Conservation (phyloP, 2,797 vertebrate genomes). For the Masticophis lateralis region DNA sequence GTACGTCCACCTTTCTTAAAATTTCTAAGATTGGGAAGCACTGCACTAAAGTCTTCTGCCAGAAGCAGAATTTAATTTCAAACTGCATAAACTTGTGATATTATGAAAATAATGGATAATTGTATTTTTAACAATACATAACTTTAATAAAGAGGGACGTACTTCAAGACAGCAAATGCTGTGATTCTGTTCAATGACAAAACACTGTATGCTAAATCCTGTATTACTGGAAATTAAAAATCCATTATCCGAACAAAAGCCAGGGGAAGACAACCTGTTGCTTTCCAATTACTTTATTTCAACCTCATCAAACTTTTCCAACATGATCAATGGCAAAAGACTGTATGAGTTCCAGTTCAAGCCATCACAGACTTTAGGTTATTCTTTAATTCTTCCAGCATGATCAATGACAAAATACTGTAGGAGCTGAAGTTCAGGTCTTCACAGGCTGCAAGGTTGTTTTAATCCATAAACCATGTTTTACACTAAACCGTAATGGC, state of each 20-base stretch:
- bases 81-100: neutral
- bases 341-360: neutral
- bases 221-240: neutral
- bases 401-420: neutral
- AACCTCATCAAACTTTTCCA: neutral
- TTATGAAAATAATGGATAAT: neutral
- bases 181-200: neutral
- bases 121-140: neutral
- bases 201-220: neutral
- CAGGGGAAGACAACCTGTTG: neutral
- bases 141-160: neutral
- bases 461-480: neutral
- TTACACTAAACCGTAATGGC: accelerated
- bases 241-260: neutral
- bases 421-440: neutral
- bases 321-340: neutral
- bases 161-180: neutral
- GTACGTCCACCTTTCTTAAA: too few species aligned
- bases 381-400: neutral
- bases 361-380: neutral
- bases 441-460: neutral
- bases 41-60: neutral
- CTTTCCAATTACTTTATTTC: neutral
- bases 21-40: too few species aligned
- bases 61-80: neutral